Base-by-base conservation (phyloP, 2,797 vertebrate species). In the Coilia nasus region DNA sequence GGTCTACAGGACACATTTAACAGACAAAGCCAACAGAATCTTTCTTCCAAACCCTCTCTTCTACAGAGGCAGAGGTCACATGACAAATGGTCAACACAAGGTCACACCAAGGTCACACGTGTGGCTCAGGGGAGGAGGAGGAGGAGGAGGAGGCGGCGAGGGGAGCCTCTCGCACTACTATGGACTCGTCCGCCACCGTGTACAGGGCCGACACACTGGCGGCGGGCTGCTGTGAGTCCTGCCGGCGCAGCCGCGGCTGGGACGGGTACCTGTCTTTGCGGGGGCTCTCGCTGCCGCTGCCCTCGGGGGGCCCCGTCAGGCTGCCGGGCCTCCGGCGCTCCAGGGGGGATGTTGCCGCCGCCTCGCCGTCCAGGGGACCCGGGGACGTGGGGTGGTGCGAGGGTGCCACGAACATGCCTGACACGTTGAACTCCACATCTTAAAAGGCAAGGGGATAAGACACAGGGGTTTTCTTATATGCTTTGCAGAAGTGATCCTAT, bases 361-460 rank as follows among this genome's bases (percentile, higher is more conserved):
- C 93, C 19, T 99, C 98, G 0, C 90, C 93, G 78, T 95, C 94
- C 0, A 94, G 95, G 87, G 96, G 96, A 67, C 93, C 86, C 0
- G 94, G 84, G 91, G 94, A 91, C 25, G 93, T 91, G 50, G 94
- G 91, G 81, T 96, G 95, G 3, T 95, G 94, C 86, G 95, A 92
- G 82, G 96, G 94, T 90, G 96, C 85, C 60, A 96, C 95, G 14
- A 99, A 99, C 3, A 97, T 96, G 87, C 97, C 98, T 0, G 98
- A 98, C n/a, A 99, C 97, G 0, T 99, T 99, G 93, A 99, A 99
- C 82, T 99, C 98, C 89, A 99, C 91, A 3, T 99, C 98, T 99
- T 94, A 17, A 84, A 17, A 46, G 82, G 56, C 41, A 89, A 86
- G 31, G 57, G 81, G 35, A 57, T 25, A 85, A 21, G 0, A 57